A percentile compares a stretch with the other conserved stretches of the same genome.
phyloP scores from a whole-genome alignment of 2,888 invertebrate genomes.

The Pterobdella sp. region DNA sequence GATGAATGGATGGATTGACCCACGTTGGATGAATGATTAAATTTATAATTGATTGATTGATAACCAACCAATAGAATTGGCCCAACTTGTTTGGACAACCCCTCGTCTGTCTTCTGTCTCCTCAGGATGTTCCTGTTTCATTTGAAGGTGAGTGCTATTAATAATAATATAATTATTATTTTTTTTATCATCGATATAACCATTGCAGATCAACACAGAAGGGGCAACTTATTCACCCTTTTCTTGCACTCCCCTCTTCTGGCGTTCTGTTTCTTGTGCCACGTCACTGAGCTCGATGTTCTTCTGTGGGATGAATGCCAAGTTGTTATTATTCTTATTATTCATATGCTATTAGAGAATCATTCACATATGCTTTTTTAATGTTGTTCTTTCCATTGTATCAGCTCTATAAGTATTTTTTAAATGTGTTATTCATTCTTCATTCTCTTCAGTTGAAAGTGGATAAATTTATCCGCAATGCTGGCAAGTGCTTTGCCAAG shows the following conservation, averaged over 20 bases:
- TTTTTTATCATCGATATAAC: neutral
- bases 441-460: conserved; percentile 50
- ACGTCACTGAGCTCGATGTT: conserved; percentile 73
- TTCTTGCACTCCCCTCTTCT: conserved; percentile 89
- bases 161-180: neutral
- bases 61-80: conserved; percentile 61
- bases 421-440: neutral
- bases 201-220: conserved; percentile 57
- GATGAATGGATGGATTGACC: neutral
- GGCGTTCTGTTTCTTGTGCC: conserved; percentile 82
- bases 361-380: neutral
- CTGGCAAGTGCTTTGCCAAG: conserved; percentile 71
- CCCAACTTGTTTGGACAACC: conserved; percentile 87
- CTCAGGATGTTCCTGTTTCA: conserved; percentile 75
- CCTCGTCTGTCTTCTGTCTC: conserved; percentile 82
- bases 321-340: conserved; percentile 49
- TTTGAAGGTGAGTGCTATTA: conserved; percentile 77
- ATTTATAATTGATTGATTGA: neutral
- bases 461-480: conserved; percentile 80
- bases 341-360: neutral
- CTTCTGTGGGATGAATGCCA: conserved; percentile 85
- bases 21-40: neutral
- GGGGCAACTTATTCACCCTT: conserved; percentile 82
- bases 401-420: neutral
- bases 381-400: neutral